These are phyloP conservation scores for Hippopotamus amphibius DNA, from an alignment of 2,113 vertebrate species.

Conservation along the genomic window DNA sequence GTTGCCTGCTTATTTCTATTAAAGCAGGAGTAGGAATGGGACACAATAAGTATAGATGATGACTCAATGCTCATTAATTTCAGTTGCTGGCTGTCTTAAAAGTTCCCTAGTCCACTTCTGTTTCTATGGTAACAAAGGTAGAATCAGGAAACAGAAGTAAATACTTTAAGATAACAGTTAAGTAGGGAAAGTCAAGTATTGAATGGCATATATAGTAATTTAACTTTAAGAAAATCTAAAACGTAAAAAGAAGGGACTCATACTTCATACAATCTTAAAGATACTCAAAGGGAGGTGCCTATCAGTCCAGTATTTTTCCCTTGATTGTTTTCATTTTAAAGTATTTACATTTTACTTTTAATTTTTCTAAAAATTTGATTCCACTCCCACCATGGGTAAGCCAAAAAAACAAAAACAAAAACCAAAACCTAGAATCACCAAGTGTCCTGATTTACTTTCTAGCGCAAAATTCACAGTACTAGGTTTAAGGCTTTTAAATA, in stretches of 20 bases:
- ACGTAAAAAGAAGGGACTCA: not conserved
- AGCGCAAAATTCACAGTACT: not conserved
- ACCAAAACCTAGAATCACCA: not conserved
- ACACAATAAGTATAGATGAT: conserved; percentile 45
- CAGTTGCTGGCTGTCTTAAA: conserved; percentile 54
- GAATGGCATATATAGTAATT: conserved; percentile 27
- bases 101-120: conserved; percentile 62
- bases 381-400: not conserved
- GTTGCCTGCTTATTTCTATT: conserved; percentile 50
- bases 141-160: conserved; percentile 71
- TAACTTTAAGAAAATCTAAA: conserved; percentile 68
- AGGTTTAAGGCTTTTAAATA: conserved; percentile 50
- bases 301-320: not conserved
- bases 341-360: conserved; percentile 32
- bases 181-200: conserved; percentile 17
- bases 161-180: conserved; percentile 65
- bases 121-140: conserved; percentile 78
- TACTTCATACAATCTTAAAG: conserved; percentile 37
- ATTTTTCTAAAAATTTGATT: conserved; percentile 47
- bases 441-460: not conserved
- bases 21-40: conserved; percentile 69
- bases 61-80: conserved; percentile 70
- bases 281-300: not conserved
- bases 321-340: not conserved
- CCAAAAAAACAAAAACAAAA: conserved; percentile 26